A percentile compares a stretch with the other conserved stretches of the same genome.
phyloP scores from a whole-genome alignment of 1,140 invertebrate genomes.

The Drosophila fuyamai region DNA sequence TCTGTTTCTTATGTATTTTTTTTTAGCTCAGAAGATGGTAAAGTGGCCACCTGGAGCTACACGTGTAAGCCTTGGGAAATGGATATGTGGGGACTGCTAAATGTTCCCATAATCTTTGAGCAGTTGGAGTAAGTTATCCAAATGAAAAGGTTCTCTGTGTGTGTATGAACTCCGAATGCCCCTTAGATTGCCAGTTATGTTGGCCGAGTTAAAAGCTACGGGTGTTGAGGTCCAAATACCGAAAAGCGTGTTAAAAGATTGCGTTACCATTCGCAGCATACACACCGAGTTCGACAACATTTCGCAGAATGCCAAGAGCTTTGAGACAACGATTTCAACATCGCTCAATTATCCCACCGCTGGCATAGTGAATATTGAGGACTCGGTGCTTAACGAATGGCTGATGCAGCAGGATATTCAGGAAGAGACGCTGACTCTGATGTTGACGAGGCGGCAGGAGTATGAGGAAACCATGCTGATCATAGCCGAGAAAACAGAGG shows the following conservation, averaged over 20 bases:
- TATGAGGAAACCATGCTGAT: conserved; percentile 58
- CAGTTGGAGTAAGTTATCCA: conserved; percentile 57
- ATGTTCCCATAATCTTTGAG: conserved; percentile 65
- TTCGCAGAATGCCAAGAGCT: conserved; percentile 69
- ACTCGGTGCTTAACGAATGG: conserved; percentile 66
- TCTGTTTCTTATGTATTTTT: background rate
- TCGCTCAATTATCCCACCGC: conserved; percentile 40
- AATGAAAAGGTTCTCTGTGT: no score
- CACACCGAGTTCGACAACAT: conserved; percentile 61
- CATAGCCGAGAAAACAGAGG: conserved; percentile 39
- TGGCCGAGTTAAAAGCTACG: conserved; percentile 39
- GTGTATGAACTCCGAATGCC: background rate
- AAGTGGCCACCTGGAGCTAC: conserved; percentile 48
- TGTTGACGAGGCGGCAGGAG: conserved; percentile 28
- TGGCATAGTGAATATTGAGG: conserved; percentile 56
- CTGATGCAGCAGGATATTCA: conserved; percentile 52
- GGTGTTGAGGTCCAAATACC: conserved; percentile 57
- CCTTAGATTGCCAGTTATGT: conserved; percentile 49
- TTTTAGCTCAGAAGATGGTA: conserved; percentile 45
- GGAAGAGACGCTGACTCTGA: conserved; percentile 29
- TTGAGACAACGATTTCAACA: conserved; percentile 12
- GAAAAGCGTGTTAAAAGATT: conserved; percentile 47
- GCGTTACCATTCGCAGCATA: conserved; percentile 68
- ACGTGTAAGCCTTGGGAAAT: conserved; percentile 41
- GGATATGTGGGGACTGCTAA: conserved; percentile 70